phyloP scores from a whole-genome alignment of 2,888 invertebrate species.

The Leptopilina syphax region DNA sequence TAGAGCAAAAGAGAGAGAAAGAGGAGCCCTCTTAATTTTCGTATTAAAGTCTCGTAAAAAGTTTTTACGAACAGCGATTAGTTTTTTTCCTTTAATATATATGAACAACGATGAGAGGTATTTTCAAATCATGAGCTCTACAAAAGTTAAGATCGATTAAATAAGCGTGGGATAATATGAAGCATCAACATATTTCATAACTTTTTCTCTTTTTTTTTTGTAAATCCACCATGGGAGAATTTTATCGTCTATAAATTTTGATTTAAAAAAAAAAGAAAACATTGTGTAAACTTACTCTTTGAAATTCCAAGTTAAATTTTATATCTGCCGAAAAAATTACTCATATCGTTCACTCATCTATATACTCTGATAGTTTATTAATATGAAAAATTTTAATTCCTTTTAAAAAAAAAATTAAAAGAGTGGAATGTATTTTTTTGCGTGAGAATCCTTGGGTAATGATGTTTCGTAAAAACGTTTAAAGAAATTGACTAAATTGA shows the following conservation, averaged over 20 bases:
- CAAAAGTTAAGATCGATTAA: constrained; percentile 30
- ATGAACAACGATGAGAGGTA: constrained; percentile 16
- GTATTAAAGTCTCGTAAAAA: constrained; percentile 37
- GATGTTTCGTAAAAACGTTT: too few relatives aligned
- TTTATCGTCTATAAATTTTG: constrained; percentile 37
- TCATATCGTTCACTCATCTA: too few relatives aligned
- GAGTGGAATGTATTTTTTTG: too few relatives aligned
- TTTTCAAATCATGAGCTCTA: constrained; percentile 34
- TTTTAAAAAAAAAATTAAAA: too few relatives aligned
- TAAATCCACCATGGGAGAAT: constrained; percentile 6
- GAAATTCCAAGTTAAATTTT: constrained; percentile 8
- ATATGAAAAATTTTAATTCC: too few relatives aligned
- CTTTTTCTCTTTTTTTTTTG: neutral
- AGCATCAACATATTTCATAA: constrained; percentile 25
- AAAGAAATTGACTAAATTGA: too few relatives aligned
- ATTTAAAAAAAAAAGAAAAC: constrained; percentile 5
- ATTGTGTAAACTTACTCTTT: neutral
- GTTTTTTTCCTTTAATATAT: constrained; percentile 1
- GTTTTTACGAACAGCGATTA: constrained; percentile 36
- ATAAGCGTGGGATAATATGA: constrained; percentile 40
- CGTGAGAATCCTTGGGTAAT: too few relatives aligned
- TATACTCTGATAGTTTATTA: too few relatives aligned
- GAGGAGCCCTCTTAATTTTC: constrained; percentile 32
- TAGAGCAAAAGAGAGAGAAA: neutral
- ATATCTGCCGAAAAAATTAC: neutral